A percentile compares a stretch with the other conserved stretches of the same genome.
Conservation (phyloP, 2,113 vertebrate species). For the Melanocharis versteri region DNA sequence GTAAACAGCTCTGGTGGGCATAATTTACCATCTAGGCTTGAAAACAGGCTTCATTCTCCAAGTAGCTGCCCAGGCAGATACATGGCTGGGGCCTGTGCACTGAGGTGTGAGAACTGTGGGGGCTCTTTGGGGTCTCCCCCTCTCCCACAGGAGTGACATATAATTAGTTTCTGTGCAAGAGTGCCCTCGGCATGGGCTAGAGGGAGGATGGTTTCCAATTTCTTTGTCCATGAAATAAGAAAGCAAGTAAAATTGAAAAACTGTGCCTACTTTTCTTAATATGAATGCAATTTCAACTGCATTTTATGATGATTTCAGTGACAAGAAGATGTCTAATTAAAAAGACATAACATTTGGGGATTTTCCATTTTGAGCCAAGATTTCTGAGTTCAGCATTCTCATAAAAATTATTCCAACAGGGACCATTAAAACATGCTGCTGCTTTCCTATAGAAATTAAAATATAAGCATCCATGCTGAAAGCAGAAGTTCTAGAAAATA, state of each 20-base stretch:
- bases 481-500: conserved; percentile 27
- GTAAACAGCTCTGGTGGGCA: background rate
- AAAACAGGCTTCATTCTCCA: background rate
- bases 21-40: background rate
- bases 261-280: background rate
- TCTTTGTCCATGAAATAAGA: background rate
- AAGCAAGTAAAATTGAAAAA: background rate
- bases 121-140: background rate
- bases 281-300: background rate
- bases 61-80: background rate
- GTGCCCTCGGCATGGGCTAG: rapidly evolving
- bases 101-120: background rate
- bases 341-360: background rate
- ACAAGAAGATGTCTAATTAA: background rate
- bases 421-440: background rate
- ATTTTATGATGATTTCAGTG: background rate
- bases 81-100: background rate
- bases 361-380: background rate
- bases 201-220: background rate
- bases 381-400: background rate
- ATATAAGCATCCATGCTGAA: background rate
- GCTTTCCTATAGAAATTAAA: background rate
- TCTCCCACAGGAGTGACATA: background rate
- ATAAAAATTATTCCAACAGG: background rate
- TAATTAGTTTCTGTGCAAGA: background rate